These are phyloP conservation scores for Steinernema carpocapsae DNA, from an alignment of 2,888 invertebrate species.

Conservation along the genomic window DNA sequence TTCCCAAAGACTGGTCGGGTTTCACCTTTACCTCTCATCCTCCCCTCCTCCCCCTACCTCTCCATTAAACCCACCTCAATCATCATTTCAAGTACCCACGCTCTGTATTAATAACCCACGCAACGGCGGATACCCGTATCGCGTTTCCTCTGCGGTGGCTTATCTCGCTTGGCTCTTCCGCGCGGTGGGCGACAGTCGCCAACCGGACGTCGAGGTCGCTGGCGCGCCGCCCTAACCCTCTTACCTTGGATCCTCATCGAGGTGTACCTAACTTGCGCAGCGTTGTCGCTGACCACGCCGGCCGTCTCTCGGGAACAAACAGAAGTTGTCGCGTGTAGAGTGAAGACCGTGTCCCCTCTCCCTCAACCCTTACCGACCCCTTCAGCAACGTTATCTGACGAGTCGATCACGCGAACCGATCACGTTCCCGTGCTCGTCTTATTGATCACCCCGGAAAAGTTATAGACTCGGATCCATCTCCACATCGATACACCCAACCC, in stretches of 20 bases:
- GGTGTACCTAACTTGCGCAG: not conserved
- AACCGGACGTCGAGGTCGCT: constrained; percentile 25
- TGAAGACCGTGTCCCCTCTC: not conserved
- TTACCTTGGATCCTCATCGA: constrained; percentile 4
- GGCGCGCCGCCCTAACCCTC: constrained; percentile 20
- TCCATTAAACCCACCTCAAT: no score
- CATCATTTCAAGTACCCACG: no score
- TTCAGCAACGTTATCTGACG: not conserved
- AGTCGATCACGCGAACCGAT: not conserved
- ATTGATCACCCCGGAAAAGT: not conserved
- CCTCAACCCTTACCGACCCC: not conserved
- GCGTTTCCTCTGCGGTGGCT: not conserved
- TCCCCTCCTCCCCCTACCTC: no score
- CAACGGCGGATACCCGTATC: no score
- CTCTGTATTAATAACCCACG: no score
- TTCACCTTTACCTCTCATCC: no score
- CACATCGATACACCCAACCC: not conserved
- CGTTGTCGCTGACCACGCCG: not conserved
- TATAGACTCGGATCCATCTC: no score
- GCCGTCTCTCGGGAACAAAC: constrained; percentile 19
- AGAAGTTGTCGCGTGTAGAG: not conserved
- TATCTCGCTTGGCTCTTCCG: not conserved
- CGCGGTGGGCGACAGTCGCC: not conserved
- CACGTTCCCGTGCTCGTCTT: not conserved
- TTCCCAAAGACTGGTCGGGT: no score